Base-by-base conservation (phyloP, 2,888 invertebrate species). In the Cosmorhoe ocellata region DNA sequence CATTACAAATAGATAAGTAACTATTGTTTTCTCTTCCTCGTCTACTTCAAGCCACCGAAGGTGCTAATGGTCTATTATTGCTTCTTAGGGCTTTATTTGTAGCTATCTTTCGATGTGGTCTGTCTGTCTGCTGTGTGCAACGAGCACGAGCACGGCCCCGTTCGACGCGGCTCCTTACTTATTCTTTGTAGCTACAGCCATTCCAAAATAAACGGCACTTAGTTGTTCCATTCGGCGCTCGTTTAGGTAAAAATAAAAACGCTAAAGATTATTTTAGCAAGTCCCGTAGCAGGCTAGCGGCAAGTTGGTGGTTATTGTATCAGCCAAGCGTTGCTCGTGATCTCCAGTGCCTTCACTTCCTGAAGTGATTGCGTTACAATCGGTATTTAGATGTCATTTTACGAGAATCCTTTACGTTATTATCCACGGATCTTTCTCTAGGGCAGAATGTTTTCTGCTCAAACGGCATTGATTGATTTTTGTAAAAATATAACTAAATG, bases 51-150 rank as follows among this genome's bases (percentile, higher is more conserved):
- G 83, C 77, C 86, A 86, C 85, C 82, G 80, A 85, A 81, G 89
- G 89, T 89, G 89, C 88, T 89, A 88, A 84, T 79, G 82, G 86
- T 89, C 87, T 89, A 86, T 89, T 89, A 84, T 80, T 61, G 88
- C 86, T 89, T 86, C 68, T 82, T 86, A 86, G 74, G 66, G 69
- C 63, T 80, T 80, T 72, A 67, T 77, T 81, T 76, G 64, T 68
- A 67, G 71, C 69, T 66, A 62, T 52, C 64, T 67, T 67, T 62
- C 56, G 55, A 37, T 57, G 32, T 41, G 45, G 47, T 45, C 47
- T 56, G 45, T 46, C 46, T 54, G 54, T 56, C 40, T 48, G 43
- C 40, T 55, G 48, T 53, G 49, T 52, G 40, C 34, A 41, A 52
- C 32, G 10, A 32, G n/a, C n/a, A n/a, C n/a, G n/a, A 26, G 7